Conservation (phyloP, 2,888 invertebrate species). For the Meta bourneti region DNA sequence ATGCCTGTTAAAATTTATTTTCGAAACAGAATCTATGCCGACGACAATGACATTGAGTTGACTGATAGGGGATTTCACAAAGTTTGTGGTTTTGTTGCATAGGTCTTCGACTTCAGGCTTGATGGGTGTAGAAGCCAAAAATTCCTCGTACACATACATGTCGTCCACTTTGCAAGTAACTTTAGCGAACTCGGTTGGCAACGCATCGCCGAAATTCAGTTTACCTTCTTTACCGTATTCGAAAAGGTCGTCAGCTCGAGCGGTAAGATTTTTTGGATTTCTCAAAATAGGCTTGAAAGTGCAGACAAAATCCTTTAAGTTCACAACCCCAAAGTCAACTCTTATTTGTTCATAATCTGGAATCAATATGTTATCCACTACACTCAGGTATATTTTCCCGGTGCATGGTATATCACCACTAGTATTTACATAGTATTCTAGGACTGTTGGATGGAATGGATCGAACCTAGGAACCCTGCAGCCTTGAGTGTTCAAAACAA, state of each 20-base stretch:
- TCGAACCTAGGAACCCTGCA: slow-evolving; percentile 75
- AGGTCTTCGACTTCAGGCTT: slow-evolving; percentile 69
- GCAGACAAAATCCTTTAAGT: slow-evolving; percentile 58
- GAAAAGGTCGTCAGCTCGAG: slow-evolving; percentile 64
- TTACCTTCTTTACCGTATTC: slow-evolving; percentile 56
- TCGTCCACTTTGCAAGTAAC: slow-evolving; percentile 65
- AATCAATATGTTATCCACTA: slow-evolving; percentile 19
- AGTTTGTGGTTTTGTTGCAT: background rate
- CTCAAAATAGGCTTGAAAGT: slow-evolving; percentile 57
- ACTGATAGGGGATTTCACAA: slow-evolving; percentile 65
- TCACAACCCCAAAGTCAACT: background rate
- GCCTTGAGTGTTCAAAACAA: slow-evolving; percentile 70
- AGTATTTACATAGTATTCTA: slow-evolving; percentile 64
- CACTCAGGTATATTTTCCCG: slow-evolving; percentile 44
- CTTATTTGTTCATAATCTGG: no score
- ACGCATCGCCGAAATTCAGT: slow-evolving; percentile 71
- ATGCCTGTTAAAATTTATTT: slow-evolving; percentile 88
- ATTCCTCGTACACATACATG: slow-evolving; percentile 18
- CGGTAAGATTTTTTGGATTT: background rate
- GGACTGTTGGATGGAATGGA: slow-evolving; percentile 72
- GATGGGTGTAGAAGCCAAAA: slow-evolving; percentile 59
- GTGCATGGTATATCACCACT: slow-evolving; percentile 46
- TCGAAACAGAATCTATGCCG: slow-evolving; percentile 92
- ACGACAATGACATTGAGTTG: slow-evolving; percentile 87
- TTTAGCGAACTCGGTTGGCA: slow-evolving; percentile 73